Conservation (phyloP, 2,888 invertebrate genomes). For the Gisinianus flammeolus region DNA sequence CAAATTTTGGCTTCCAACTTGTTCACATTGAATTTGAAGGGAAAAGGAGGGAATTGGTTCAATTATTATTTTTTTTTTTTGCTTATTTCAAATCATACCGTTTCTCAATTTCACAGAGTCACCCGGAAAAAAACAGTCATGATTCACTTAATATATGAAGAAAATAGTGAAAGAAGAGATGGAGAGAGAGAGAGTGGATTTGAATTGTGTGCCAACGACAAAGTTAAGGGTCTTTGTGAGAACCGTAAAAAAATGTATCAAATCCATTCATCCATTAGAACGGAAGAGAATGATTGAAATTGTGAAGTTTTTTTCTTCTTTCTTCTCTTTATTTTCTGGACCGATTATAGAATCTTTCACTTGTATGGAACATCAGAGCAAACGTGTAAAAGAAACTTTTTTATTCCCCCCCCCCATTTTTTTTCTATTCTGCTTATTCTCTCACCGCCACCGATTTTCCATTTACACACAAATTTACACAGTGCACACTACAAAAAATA, state of each 20-base stretch:
- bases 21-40: too few relatives aligned
- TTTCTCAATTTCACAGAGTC: too few relatives aligned
- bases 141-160: too few relatives aligned
- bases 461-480: background rate
- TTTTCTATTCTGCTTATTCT: background rate
- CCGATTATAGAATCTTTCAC: slow-evolving; percentile 11
- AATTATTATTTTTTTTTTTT: too few relatives aligned
- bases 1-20: too few relatives aligned
- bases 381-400: too few relatives aligned
- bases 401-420: background rate
- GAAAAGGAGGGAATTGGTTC: too few relatives aligned
- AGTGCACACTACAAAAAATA: background rate
- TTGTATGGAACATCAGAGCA: background rate
- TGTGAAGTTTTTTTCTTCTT: background rate
- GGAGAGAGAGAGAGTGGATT: too few relatives aligned
- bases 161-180: too few relatives aligned
- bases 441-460: background rate
- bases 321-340: background rate
- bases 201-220: background rate
- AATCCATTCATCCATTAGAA: slow-evolving; percentile 20
- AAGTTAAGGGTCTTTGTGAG: too few relatives aligned
- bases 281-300: slow-evolving; percentile 21
- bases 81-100: too few relatives aligned
- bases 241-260: background rate
- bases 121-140: too few relatives aligned